phyloP scores from a whole-genome alignment of 2,113 vertebrate species.

The Paratilapia polleni region DNA sequence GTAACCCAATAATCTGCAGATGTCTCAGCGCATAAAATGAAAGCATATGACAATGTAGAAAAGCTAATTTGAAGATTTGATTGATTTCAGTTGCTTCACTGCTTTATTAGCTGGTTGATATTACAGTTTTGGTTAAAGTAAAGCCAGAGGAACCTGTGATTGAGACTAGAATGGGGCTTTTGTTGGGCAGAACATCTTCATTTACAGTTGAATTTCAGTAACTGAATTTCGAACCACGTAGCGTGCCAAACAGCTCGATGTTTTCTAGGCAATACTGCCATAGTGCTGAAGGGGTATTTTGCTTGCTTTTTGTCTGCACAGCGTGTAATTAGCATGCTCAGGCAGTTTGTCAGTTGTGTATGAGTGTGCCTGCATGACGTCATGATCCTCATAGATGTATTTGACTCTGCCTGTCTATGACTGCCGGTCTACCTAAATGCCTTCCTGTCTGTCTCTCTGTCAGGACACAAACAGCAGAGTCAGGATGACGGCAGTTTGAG shows the following conservation, averaged over 20 bases:
- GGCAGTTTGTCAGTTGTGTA: constrained; percentile 35
- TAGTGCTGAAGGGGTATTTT: constrained; percentile 23
- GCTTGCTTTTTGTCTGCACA: constrained; percentile 24
- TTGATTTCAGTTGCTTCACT: background rate
- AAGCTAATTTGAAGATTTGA: too few relatives aligned
- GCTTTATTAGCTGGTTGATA: background rate
- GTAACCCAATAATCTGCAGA: background rate
- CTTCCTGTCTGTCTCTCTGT: constrained; percentile 42
- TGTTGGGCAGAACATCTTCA: background rate
- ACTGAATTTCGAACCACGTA: background rate
- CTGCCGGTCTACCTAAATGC: constrained; percentile 46
- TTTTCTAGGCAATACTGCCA: constrained; percentile 25
- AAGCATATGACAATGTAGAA: background rate
- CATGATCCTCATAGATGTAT: constrained; percentile 9
- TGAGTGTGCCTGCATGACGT: constrained; percentile 27
- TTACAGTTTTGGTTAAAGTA: too few relatives aligned
- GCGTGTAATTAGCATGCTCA: constrained; percentile 34
- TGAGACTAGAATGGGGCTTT: background rate
- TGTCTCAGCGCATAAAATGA: background rate
- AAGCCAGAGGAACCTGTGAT: too few relatives aligned
- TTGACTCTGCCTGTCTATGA: constrained; percentile 44
- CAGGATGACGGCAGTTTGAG: constrained; percentile 56
- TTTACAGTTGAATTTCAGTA: background rate
- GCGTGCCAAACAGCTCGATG: background rate
- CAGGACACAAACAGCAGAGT: constrained; percentile 41